These are phyloP conservation scores for Orthosia incerta DNA, from an alignment of 2,888 invertebrate genomes.

Conservation along the genomic window DNA sequence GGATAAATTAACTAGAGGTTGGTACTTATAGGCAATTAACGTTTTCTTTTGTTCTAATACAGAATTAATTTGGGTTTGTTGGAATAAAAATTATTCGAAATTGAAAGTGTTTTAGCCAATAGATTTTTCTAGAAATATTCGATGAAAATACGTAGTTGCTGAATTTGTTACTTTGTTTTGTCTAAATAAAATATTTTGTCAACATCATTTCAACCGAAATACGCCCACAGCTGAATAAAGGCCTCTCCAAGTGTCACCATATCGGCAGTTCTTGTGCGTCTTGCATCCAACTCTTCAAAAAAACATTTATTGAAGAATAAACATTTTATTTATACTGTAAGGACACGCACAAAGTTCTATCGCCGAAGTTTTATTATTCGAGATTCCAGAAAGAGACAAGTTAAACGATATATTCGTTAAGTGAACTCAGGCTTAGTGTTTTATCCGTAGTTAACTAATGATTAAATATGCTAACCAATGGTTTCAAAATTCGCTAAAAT, in stretches of 20 bases:
- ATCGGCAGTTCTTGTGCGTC: no score
- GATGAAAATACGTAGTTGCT: neutral
- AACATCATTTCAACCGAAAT: no score
- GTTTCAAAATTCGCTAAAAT: no score
- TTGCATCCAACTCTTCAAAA: no score
- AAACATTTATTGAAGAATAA: neutral
- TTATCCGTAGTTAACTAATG: no score
- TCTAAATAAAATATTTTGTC: neutral
- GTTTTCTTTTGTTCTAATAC: slow-evolving; percentile 27
- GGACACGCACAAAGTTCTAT: neutral
- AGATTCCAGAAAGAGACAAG: neutral
- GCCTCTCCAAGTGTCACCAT: no score
- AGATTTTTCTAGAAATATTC: neutral
- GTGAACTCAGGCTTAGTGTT: neutral
- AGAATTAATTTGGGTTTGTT: slow-evolving; percentile 9
- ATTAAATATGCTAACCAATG: no score
- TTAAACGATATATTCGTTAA: neutral
- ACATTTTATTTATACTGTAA: neutral
- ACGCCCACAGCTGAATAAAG: no score
- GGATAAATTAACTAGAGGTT: neutral
- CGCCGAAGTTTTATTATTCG: no score
- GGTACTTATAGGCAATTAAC: slow-evolving; percentile 12
- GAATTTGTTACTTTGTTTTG: neutral
- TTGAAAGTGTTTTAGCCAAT: neutral
- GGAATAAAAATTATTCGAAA: neutral